phyloP scores from a whole-genome alignment of 2,113 vertebrate genomes.

The Marmota flaviventris region DNA sequence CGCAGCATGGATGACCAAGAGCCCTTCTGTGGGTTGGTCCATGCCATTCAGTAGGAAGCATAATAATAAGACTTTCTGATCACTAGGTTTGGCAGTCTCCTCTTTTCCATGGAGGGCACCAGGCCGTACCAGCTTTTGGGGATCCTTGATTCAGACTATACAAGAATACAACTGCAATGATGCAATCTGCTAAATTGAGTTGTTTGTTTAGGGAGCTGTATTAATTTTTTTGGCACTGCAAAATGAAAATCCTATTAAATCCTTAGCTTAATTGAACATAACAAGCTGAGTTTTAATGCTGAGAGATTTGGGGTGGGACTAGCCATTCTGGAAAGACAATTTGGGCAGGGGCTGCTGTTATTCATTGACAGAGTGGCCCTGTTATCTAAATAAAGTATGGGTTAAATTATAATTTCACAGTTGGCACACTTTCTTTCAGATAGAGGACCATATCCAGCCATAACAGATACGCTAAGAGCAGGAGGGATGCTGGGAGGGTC shows the following conservation, averaged over 20 bases:
- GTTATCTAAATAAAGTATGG: background rate
- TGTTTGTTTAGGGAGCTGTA: background rate
- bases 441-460: background rate
- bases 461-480: background rate
- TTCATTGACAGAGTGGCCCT: background rate
- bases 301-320: background rate
- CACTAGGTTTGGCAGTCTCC: background rate
- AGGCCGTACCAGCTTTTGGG: too few species aligned
- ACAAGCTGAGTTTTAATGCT: background rate
- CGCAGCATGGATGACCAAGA: background rate
- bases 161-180: background rate
- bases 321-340: background rate
- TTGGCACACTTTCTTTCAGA: background rate
- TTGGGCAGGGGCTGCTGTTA: background rate
- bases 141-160: background rate
- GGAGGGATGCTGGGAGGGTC: background rate
- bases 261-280: background rate
- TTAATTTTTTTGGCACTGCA: background rate
- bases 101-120: background rate
- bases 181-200: background rate
- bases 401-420: background rate
- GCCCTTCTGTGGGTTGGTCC: background rate
- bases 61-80: background rate
- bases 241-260: conserved; percentile 14
- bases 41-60: background rate